Evolutionary conservation across 1,140 invertebrate genomes (phyloP).

Genomic region (Apis laboriosa): DNA sequence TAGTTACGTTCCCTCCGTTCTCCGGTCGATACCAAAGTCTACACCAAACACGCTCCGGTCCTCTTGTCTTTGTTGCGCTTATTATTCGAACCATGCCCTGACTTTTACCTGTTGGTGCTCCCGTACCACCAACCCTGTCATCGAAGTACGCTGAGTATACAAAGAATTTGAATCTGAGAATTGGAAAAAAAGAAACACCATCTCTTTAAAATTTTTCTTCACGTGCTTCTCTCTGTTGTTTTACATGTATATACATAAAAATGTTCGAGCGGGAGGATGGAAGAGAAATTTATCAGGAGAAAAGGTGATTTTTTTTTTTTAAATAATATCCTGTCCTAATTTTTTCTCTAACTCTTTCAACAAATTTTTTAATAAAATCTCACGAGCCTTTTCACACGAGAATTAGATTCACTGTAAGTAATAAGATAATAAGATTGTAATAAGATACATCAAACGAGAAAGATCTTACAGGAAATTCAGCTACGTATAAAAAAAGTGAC

Average conservation of each 20-base stretch:
- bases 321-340: neutral
- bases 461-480: neutral
- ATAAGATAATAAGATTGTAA: too few species aligned
- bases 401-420: neutral
- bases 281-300: too few species aligned
- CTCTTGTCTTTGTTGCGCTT: slow-evolving; percentile 92
- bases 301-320: too few species aligned
- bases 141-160: slow-evolving; percentile 95
- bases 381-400: too few species aligned
- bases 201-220: neutral
- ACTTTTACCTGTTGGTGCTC: slow-evolving; percentile 57
- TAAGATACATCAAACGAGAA: neutral
- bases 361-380: neutral
- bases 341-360: neutral
- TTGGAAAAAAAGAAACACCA: neutral
- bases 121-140: slow-evolving; percentile 83
- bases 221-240: too few species aligned
- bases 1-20: slow-evolving; percentile 70
- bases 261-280: too few species aligned
- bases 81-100: slow-evolving; percentile 88
- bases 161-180: slow-evolving; percentile 91
- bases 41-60: slow-evolving; percentile 92
- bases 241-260: neutral
- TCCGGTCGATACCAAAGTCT: slow-evolving; percentile 87
- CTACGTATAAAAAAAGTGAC: neutral